A percentile compares a stretch with the other conserved stretches of the same genome.
These are phyloP conservation scores for Acrocephalus kingi DNA, from an alignment of 2,113 vertebrate species.

Conservation along the genomic window DNA sequence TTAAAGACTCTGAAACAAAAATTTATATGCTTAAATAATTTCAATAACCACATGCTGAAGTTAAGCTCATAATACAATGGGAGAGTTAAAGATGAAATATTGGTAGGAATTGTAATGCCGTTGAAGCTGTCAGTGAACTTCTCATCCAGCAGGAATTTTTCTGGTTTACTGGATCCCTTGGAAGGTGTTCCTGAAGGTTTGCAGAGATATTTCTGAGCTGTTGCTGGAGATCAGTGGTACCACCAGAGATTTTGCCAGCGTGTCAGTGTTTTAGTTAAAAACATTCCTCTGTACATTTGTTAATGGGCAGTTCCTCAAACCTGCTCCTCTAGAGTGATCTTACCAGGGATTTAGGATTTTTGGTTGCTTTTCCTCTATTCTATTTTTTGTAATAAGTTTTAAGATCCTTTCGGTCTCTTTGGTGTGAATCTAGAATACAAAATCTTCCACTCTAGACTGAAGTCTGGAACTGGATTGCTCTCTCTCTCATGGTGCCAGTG, in stretches of 20 bases:
- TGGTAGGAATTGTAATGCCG: not conserved
- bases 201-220: not conserved
- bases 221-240: slow-evolving; percentile 15
- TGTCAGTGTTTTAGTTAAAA: not conserved
- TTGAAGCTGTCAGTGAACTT: not conserved
- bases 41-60: not conserved
- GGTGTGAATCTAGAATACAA: not conserved
- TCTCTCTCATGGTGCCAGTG: not conserved
- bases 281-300: not conserved
- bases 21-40: not conserved
- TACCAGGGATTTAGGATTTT: not conserved
- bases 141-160: not conserved
- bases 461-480: not conserved
- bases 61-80: not conserved
- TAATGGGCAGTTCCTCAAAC: not conserved
- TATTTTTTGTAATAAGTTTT: not conserved
- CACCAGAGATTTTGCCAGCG: not conserved
- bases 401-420: not conserved
- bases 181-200: not conserved
- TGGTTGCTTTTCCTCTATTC: not conserved
- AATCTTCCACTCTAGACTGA: not conserved
- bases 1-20: not conserved
- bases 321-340: not conserved
- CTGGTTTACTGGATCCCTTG: not conserved
- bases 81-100: not conserved